Conservation (phyloP, 2,797 vertebrate species). For the Tympanoctomys barrerae region DNA sequence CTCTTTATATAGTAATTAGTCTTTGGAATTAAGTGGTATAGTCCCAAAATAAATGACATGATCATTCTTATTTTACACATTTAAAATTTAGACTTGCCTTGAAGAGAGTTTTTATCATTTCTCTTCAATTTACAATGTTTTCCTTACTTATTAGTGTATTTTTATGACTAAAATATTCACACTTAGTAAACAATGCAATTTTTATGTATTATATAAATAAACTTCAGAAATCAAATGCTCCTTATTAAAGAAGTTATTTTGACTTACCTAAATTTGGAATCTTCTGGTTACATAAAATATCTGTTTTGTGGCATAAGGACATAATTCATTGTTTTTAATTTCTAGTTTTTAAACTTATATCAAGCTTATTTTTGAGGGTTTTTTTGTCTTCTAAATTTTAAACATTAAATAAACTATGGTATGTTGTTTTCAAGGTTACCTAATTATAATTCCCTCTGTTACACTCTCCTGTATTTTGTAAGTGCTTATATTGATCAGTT, state of each 20-base stretch:
- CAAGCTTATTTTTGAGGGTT: neutral
- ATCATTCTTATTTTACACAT: constrained; percentile 80
- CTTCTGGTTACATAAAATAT: neutral
- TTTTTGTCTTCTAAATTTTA: neutral
- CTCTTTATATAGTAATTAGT: constrained; percentile 79
- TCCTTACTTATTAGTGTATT: constrained; percentile 39
- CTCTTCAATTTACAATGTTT: constrained; percentile 71
- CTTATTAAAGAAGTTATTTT: neutral
- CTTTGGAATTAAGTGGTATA: constrained; percentile 76
- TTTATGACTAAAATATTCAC: constrained; percentile 9
- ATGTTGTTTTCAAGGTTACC: neutral
- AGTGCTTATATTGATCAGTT: neutral
- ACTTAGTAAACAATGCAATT: neutral
- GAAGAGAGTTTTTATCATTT: constrained; percentile 69
- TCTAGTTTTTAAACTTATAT: neutral
- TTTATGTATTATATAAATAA: neutral
- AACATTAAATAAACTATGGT: neutral
- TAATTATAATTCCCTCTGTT: neutral
- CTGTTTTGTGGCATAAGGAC: neutral
- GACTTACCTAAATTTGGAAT: neutral
- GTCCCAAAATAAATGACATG: constrained; percentile 73
- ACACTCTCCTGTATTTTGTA: neutral
- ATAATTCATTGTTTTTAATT: neutral
- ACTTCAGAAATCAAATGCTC: neutral
- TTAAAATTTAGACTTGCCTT: constrained; percentile 80